Evolutionary conservation across 2,888 invertebrate genomes (phyloP).

Genomic region (Orgyia antiqua): DNA sequence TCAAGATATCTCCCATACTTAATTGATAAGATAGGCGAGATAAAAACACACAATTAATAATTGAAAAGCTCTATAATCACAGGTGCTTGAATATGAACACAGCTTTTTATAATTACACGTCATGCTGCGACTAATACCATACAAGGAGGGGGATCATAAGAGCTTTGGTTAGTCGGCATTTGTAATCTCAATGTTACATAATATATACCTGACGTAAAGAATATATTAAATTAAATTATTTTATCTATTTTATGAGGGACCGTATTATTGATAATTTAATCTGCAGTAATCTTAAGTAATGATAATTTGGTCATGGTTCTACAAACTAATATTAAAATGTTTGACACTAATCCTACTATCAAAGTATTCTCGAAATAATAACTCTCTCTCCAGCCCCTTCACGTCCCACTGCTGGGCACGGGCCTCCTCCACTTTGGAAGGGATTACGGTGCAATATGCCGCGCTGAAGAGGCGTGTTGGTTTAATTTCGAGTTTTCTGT

Average conservation of each 20-base stretch:
- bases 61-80: slow-evolving; percentile 22
- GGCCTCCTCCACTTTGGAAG: no score
- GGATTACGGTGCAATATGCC: no score
- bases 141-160: slow-evolving; percentile 9
- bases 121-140: slow-evolving; percentile 20
- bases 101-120: slow-evolving; percentile 27
- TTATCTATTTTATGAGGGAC: neutral
- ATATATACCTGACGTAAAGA: neutral
- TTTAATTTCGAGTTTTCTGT: no score
- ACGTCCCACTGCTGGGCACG: no score
- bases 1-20: slow-evolving; percentile 25
- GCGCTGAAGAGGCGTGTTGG: no score
- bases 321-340: neutral
- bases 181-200: slow-evolving; percentile 7
- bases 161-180: slow-evolving; percentile 15
- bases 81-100: slow-evolving; percentile 15
- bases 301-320: neutral
- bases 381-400: no score
- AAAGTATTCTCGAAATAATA: no score
- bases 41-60: slow-evolving; percentile 27
- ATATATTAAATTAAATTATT: slow-evolving; percentile 1
- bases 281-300: slow-evolving; percentile 1
- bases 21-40: slow-evolving; percentile 24
- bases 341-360: neutral
- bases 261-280: neutral